Evolutionary conservation across 35 echinoderm and acorn worm species (phyloP), one percentile per base, ranked within the genome.

Genomic region (Lytechinus pictus): DNA sequence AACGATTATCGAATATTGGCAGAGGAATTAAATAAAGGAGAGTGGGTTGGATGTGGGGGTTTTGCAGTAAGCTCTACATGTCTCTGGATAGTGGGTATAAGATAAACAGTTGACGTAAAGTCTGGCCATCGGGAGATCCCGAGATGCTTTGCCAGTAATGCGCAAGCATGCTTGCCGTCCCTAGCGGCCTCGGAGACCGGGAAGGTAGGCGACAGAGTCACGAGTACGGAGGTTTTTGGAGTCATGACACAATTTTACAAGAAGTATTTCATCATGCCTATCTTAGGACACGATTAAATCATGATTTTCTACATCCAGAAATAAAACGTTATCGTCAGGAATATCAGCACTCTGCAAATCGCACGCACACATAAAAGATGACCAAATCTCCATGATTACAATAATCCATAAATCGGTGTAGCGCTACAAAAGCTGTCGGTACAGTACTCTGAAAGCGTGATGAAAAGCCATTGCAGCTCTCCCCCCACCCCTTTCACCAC

Each of bases 91-190:
- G 19, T 79, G n/a, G 66, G 66, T 24, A 79, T 79, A 24, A 79
- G 66, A 79, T 79, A 79, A 79, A 79, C 66, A 79, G 14, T 79
- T 79, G 66, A 79, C 66, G 66, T 79, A 79, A 79, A 79, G 66
- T 16, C 66, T 24, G 16, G 21, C 66, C n/a, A 79, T 24, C 27
- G 16, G 28, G 88, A 54, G 88, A 90, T 27, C 27, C 14, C 28
- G 29, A 8, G 88, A 14, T 13, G 29, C 88, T 52, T 89, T 54
- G 24, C 10, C 88, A 90, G 88, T 90, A 52, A 90, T 90, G 88
- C 88, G 88, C 52, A 33, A 44, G 88, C 88, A 90, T 90, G 88
- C 19, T 27, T 33, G 88, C 88, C 88, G 5, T 90, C 88, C 88
- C 29, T 54, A 12, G 88, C 88, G 88, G 88, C 27, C 6, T 10